Base-by-base conservation (phyloP, 2,113 vertebrate species). In the Sceloporus tristichus region DNA sequence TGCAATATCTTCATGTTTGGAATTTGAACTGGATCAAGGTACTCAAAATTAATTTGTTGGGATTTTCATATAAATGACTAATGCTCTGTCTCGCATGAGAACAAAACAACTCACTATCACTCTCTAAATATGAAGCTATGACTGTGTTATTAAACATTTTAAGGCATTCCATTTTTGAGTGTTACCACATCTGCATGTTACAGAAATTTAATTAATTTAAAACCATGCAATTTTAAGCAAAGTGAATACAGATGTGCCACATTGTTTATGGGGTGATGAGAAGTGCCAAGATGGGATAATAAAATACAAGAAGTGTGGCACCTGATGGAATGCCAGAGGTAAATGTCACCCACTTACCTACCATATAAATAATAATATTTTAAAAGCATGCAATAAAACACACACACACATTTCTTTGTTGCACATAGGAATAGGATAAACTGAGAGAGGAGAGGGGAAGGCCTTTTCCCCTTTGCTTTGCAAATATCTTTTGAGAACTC, bases 11-110 rank as follows among this genome's bases (percentile, higher is more conserved):
- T 91, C 90, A 40, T 85, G 34, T 79, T 91, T 88, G 40, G 62
- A 93, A 84, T 86, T 80, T 89, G 27, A 2, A 42, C 13, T 92
- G 62, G 48, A n/a, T 87, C 83, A 84, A 93, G 80, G n/a, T 86
- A 87, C 68, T 80, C 91, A 85, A 84, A 94, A 75, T 90, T 71
- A 27, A 59, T 87, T 88, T 84, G 25, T 85, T 48, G 82, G 90
- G 85, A 89, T 3, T 91, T 86, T 23, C 13, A 66, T 85, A 62
- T 92, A 76, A 90, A 87, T 88, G 93, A 70, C 73, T 91, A 18
- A 91, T 89, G 4, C 8, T 59, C 34, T 81, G 2, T 1, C 38
- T 90, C 34, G 74, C 0, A 14, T n/a, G 70, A 84, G 2, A 34
- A 85, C 29, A 27, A 0, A 11, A 10, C 86, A 89, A 79, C 74